Base-by-base conservation (phyloP, 2,888 invertebrate genomes). In the Caenorhabditis afra region DNA sequence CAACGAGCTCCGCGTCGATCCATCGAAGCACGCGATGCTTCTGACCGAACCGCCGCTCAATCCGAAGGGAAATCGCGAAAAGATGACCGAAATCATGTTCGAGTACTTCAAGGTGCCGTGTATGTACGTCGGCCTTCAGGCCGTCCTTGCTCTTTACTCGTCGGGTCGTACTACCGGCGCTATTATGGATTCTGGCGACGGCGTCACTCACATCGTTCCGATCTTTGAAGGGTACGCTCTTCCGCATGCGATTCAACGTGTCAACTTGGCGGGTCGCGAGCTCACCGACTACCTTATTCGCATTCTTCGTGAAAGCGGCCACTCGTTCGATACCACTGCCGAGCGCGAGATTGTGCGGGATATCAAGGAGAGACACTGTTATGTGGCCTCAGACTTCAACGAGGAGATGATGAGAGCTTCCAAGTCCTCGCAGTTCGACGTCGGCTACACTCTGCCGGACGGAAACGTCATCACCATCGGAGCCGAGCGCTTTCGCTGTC, bases 1-100 rank as follows among this genome's bases (percentile, higher is more conserved):
- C 94, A 96, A 97, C 91, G 96, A 96, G 92, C 93, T 97, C 91
- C 94, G 96, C 92, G 96, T 96, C 64, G 96, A 96, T 67, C 96
- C 96, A 81, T 96, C 96, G 92, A 95, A 96, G 92, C 95, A 96
- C 91, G 96, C 96, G n/a, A n/a, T 44, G 3, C 44, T 50, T 2
- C 50, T 50, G 8, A 22, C 50, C 29, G 29, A 29, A 7, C 4
- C 29, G 7, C 29, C 29, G 4, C 93, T 96, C 89, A 96, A 96
- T 92, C 96, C 96, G 87, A 96, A 96, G 92, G 95, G 95, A 86
- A 96, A 96, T 93, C 93, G 96, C 87, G 96, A 96, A 91, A 96
- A 95, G 93, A 96, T 96, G 95, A 96, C 95, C 79, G 91, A 83
- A 93, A 95, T 95, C 91, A 95, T 95, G 94, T 95, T 95, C 91